Evolutionary conservation across 2,888 invertebrate species (phyloP).

Genomic region (Lasioglossum vierecki): DNA sequence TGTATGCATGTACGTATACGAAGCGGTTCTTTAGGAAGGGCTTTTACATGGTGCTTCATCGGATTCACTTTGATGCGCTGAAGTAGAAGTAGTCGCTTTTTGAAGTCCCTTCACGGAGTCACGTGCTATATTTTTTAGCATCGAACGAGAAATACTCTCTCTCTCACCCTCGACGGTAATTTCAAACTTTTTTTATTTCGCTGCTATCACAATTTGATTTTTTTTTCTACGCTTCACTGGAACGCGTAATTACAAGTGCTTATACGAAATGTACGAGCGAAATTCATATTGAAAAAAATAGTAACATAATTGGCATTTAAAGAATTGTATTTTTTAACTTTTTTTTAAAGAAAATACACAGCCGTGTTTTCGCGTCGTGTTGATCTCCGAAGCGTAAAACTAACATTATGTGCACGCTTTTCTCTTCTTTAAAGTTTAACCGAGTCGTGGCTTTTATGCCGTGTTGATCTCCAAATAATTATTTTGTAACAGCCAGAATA

Average conservation of each 20-base stretch:
- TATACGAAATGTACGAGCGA: not conserved
- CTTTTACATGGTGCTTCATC: slow-evolving; percentile 45
- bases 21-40: slow-evolving; percentile 18
- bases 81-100: slow-evolving; percentile 18
- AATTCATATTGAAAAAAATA: not conserved
- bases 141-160: not conserved
- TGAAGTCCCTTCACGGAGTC: not conserved
- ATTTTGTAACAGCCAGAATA: not conserved
- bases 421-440: not conserved
- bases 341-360: not conserved
- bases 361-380: not conserved
- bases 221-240: not conserved
- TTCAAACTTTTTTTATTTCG: not conserved
- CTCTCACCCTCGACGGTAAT: not conserved
- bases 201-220: not conserved
- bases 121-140: slow-evolving; percentile 12
- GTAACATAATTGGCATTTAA: too few species aligned
- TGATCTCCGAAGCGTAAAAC: not conserved
- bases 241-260: not conserved
- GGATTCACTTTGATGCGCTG: slow-evolving; percentile 40
- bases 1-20: not conserved
- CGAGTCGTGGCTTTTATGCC: not conserved
- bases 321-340: not conserved
- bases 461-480: not conserved
- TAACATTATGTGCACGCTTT: not conserved